Conservation (phyloP, 2,113 vertebrate species). For the Quiscalus mexicanus region DNA sequence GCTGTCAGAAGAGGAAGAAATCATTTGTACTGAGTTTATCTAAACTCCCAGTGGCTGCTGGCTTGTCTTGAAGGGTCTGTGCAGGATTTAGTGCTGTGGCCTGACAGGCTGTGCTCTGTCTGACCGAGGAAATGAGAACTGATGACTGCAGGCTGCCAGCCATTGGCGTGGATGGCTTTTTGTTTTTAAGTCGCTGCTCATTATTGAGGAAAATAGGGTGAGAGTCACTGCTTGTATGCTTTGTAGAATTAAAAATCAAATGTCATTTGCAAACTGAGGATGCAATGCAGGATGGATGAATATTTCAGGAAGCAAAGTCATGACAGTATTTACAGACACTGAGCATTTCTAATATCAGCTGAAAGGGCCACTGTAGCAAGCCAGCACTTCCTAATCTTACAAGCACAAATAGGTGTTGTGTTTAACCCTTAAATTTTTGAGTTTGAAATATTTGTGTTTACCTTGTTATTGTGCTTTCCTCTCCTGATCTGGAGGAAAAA, state of each 20-base stretch:
- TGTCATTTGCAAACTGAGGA: background rate
- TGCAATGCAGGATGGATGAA: background rate
- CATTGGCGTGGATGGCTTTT: background rate
- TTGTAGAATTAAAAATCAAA: slow-evolving; percentile 4
- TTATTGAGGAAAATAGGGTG: background rate
- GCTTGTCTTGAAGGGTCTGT: background rate
- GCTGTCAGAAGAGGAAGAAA: slow-evolving; percentile 4
- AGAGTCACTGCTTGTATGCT: background rate
- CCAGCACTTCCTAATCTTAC: background rate
- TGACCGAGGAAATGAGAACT: background rate
- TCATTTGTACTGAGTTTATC: background rate
- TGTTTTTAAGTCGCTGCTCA: background rate
- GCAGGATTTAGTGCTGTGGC: background rate
- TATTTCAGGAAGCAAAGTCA: background rate
- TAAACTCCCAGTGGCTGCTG: background rate
- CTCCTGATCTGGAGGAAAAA: background rate
- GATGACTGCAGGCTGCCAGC: background rate
- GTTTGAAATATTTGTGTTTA: background rate
- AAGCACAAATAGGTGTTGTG: background rate
- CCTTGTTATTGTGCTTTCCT: background rate
- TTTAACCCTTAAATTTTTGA: background rate
- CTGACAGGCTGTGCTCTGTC: background rate
- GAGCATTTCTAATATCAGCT: background rate
- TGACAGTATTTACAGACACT: background rate
- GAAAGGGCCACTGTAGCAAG: background rate